phyloP scores from a whole-genome alignment of 2,888 invertebrate species.

The Acanthosoma haemorrhoidale region DNA sequence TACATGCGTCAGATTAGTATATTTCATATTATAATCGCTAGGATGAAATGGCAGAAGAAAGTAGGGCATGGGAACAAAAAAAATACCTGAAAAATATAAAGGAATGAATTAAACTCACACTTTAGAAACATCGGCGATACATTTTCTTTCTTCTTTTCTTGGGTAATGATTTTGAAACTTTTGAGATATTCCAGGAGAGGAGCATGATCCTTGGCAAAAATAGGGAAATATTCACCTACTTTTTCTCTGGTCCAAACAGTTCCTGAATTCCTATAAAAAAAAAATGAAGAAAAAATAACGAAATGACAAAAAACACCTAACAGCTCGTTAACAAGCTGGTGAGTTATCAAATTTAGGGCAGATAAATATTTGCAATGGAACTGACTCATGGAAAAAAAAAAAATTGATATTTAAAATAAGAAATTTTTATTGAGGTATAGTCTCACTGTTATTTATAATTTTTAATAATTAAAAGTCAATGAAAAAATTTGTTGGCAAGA shows the following conservation, averaged over 20 bases:
- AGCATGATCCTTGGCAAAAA: slow-evolving; percentile 54
- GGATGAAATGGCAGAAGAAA: too few relatives aligned
- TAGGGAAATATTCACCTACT: slow-evolving; percentile 56
- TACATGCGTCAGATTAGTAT: too few relatives aligned
- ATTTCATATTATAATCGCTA: too few relatives aligned
- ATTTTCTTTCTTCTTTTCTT: slow-evolving; percentile 45
- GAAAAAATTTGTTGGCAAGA: too few relatives aligned
- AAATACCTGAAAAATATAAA: neutral
- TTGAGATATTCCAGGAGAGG: slow-evolving; percentile 55
- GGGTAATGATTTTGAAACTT: slow-evolving; percentile 53
- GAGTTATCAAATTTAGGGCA: neutral
- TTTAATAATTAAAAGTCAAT: too few relatives aligned
- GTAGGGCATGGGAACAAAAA: too few relatives aligned
- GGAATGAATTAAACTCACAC: neutral
- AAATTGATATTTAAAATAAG: too few relatives aligned
- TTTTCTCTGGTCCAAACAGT: slow-evolving; percentile 56
- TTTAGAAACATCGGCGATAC: slow-evolving; percentile 48
- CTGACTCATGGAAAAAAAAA: too few relatives aligned
- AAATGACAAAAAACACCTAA: too few relatives aligned
- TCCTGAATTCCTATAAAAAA: slow-evolving; percentile 45
- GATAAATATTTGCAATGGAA: neutral
- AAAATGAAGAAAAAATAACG: neutral
- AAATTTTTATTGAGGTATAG: too few relatives aligned
- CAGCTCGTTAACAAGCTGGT: too few relatives aligned
- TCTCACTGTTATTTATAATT: too few relatives aligned